Conservation (phyloP, 2,888 invertebrate species). For the Chaetogeoica ovagalla region DNA sequence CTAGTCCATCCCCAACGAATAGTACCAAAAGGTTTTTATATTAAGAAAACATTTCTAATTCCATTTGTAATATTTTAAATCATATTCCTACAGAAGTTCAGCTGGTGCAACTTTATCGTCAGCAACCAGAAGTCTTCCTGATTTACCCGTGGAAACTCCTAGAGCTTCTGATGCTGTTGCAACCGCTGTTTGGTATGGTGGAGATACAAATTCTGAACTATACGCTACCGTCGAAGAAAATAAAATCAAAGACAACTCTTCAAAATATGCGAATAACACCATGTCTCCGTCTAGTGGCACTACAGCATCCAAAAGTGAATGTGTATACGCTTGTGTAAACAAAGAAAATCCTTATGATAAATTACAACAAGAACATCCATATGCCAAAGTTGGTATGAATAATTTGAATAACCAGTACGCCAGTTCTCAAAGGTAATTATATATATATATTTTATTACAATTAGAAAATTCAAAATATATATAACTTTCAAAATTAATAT, state of each 20-base stretch:
- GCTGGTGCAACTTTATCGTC: conserved; percentile 56
- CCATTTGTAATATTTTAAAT: conserved; percentile 8
- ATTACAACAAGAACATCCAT: conserved; percentile 59
- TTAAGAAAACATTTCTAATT: conserved; percentile 7
- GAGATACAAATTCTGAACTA: conserved; percentile 80
- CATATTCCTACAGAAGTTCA: conserved; percentile 31
- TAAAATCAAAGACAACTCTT: conserved; percentile 54
- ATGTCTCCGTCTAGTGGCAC: conserved; percentile 52
- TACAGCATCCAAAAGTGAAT: conserved; percentile 47
- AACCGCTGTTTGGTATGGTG: conserved; percentile 59
- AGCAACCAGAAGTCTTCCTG: conserved; percentile 79
- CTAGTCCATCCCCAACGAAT: conserved; percentile 47
- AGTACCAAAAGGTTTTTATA: conserved; percentile 50
- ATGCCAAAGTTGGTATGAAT: conserved; percentile 58
- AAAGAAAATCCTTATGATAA: conserved; percentile 71
- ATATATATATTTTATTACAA: not conserved
- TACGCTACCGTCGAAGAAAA: conserved; percentile 80
- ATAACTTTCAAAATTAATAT: not conserved
- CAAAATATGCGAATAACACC: conserved; percentile 37
- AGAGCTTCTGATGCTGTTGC: conserved; percentile 53
- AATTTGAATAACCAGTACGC: conserved; percentile 37
- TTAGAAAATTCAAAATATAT: not conserved
- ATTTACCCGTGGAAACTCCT: conserved; percentile 71
- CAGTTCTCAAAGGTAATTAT: conserved; percentile 44
- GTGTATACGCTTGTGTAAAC: conserved; percentile 66